Conservation (phyloP, 2,888 invertebrate genomes). For the Arrhopalites spinosus region DNA sequence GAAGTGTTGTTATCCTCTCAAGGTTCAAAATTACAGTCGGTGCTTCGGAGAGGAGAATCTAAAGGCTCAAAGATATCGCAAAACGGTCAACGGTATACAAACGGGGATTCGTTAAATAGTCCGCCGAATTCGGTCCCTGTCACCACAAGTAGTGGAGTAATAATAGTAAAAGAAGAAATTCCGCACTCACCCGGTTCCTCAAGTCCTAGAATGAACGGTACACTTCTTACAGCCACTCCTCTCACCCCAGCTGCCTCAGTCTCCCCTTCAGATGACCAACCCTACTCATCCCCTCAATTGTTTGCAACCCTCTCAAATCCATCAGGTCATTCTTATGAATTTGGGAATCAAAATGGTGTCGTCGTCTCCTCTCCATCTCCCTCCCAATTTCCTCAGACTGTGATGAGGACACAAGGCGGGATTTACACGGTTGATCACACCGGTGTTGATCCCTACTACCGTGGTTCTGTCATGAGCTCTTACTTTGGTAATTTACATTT, state of each 20-base stretch:
- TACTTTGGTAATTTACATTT: no score
- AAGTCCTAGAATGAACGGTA: conserved; percentile 49
- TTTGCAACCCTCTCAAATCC: conserved; percentile 53
- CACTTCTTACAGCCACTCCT: conserved; percentile 38
- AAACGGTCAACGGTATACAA: conserved; percentile 47
- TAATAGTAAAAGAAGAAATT: conserved; percentile 49
- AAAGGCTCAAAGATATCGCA: conserved; percentile 34
- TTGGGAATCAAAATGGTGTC: conserved; percentile 44
- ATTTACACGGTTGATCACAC: conserved; percentile 42
- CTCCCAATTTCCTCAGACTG: conserved; percentile 39
- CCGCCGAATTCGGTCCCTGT: conserved; percentile 7
- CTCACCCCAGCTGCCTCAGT: conserved; percentile 37
- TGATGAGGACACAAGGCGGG: conserved; percentile 37
- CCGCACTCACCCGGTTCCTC: conserved; percentile 42
- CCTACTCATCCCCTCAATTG: conserved; percentile 49
- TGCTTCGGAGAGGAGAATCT: conserved; percentile 42
- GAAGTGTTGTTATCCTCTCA: conserved; percentile 42
- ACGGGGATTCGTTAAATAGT: conserved; percentile 43
- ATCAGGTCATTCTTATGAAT: conserved; percentile 44
- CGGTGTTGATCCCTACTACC: conserved; percentile 65
- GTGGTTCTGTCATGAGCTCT: conserved; percentile 60
- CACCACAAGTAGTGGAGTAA: conserved; percentile 35
- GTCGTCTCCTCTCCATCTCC: conserved; percentile 47
- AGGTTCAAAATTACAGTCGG: conserved; percentile 35
- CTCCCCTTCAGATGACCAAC: conserved; percentile 41